phyloP scores from a whole-genome alignment of 2,888 invertebrate genomes.

The Cabera pusaria region DNA sequence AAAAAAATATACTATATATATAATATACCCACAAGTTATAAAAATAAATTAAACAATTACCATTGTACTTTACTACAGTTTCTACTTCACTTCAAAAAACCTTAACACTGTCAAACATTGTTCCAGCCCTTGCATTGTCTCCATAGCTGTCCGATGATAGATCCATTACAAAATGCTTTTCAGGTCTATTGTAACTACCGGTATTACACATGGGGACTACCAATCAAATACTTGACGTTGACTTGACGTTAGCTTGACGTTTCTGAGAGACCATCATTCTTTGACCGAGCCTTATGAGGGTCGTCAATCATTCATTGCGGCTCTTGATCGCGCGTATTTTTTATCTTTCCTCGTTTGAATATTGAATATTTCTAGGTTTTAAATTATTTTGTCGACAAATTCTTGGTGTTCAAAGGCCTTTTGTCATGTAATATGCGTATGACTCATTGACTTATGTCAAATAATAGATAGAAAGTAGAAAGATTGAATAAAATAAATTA shows the following conservation, averaged over 20 bases:
- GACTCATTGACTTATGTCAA: no score
- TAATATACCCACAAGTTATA: no score
- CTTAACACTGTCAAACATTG: no score
- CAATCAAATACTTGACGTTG: conserved; percentile 75
- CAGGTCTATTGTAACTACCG: conserved; percentile 65
- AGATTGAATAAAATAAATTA: no score
- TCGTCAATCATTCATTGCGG: conserved; percentile 74
- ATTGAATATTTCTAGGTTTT: conserved; percentile 46
- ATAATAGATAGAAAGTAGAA: no score
- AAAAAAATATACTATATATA: no score
- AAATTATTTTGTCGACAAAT: conserved; percentile 11
- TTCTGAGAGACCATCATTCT: conserved; percentile 71
- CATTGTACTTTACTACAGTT: no score
- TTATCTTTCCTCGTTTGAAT: conserved; percentile 56
- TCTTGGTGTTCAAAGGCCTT: no score
- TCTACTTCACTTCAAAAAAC: no score
- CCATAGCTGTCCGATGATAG: conserved; percentile 63
- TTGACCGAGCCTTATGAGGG: conserved; percentile 45
- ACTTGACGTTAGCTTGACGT: conserved; percentile 75
- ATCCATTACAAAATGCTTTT: conserved; percentile 51
- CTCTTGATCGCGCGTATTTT: conserved; percentile 45
- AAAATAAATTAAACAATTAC: no score
- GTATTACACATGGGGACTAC: conserved; percentile 83
- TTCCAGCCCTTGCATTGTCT: conserved; percentile 42
- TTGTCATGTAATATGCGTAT: no score